Evolutionary conservation across 2,888 invertebrate species (phyloP), one percentile per base, ranked within the genome.

Genomic region (Eutolmus rufibarbis): DNA sequence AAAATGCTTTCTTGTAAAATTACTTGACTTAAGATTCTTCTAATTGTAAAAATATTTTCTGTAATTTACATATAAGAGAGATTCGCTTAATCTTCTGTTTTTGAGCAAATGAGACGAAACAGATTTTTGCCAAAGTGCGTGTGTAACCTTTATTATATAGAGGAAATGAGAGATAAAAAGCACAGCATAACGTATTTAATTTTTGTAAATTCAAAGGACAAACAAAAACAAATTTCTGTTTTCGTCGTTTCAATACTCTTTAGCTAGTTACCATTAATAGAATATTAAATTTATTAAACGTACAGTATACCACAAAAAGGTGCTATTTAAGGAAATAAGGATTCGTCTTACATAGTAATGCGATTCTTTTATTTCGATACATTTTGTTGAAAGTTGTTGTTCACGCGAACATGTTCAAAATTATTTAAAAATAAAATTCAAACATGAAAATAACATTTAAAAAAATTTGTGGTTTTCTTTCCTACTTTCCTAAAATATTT

Each of bases 261-360:
- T 87, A 87, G 87, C 87, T 88, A 88, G 88, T 88, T 88, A 88
- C 88, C 88, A 88, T 88, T 87, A 74, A 74, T 85, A 85, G 85
- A 57, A 84, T 74, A 43, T 85, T 74, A 74, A 74, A 46, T 66
- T 84, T 46, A 51, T 85, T 85, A 85, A 85, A 74, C 77, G 51
- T 77, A 88, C 82, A 74, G 86, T 86, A 86, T 87, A 86, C 86
- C 86, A 88, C 57, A 86, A 57, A 56, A 88, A 74, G 88, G 88
- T 88, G 88, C 88, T 88, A 88, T 86, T 87, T 88, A 74, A 85
- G 74, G 46, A 74, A 74, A 74, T 85, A 74, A 46, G 43, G 43
- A 14, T 56, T 74, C 85, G 74, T 43, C 16, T 40, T 74, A 74
- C 37, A 37, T 85, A 28, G 28, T 74, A 46, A 74, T 74, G 74